phyloP scores from a whole-genome alignment of 1,140 invertebrate genomes.

The Zeugodacus cucurbitae region DNA sequence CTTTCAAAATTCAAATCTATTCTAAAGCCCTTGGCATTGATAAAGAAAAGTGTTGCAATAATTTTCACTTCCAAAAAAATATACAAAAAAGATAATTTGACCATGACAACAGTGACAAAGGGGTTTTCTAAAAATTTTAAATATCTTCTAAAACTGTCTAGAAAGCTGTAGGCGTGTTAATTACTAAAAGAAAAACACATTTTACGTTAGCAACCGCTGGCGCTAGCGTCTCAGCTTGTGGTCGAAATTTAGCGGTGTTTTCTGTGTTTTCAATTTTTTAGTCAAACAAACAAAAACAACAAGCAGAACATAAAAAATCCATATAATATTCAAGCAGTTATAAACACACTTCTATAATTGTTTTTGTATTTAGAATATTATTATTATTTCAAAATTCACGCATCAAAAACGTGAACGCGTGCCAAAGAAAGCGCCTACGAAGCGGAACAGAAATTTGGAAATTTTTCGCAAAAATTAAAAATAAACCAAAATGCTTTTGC shows the following conservation, averaged over 20 bases:
- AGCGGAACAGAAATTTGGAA: background rate
- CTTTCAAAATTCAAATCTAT: too few relatives aligned
- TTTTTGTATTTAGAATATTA: background rate
- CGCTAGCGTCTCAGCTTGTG: background rate
- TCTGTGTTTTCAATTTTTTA: background rate
- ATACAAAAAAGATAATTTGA: background rate
- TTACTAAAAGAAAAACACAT: background rate
- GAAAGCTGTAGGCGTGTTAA: background rate
- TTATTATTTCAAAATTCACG: background rate
- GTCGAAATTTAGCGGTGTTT: background rate
- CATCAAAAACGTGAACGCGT: conserved; percentile 2
- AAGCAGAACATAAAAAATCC: background rate
- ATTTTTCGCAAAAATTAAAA: background rate
- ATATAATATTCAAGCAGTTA: background rate
- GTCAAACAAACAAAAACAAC: background rate
- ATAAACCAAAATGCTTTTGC: background rate
- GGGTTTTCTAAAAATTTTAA: background rate
- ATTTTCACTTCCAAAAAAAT: too few relatives aligned
- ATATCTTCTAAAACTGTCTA: background rate
- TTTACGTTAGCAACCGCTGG: background rate
- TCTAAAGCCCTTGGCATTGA: background rate
- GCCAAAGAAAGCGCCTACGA: background rate
- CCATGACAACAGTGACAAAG: background rate
- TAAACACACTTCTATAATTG: background rate
- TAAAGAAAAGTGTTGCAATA: background rate